Conservation (phyloP, 1,140 invertebrate species). For the Neodiprion lecontei region DNA sequence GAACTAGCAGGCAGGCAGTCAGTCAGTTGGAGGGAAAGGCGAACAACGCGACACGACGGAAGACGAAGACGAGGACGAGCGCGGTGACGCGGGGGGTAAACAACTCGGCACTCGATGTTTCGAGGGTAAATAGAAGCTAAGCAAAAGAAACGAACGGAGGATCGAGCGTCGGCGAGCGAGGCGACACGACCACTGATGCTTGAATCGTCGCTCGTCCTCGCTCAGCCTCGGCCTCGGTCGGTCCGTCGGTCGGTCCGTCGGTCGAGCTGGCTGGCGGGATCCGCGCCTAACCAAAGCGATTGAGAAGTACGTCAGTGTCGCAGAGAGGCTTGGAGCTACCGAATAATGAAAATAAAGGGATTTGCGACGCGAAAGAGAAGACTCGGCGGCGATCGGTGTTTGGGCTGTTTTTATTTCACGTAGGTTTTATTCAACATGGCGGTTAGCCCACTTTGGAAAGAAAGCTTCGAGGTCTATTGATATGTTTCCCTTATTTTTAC, state of each 20-base stretch:
- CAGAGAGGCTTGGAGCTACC: not conserved
- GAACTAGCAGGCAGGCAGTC: conserved; percentile 5
- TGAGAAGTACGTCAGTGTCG: conserved; percentile 11
- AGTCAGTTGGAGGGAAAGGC: conserved; percentile 35
- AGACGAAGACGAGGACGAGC: conserved; percentile 33
- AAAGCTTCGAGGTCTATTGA: conserved; percentile 52
- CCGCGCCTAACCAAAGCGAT: conserved; percentile 6
- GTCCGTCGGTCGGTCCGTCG: not conserved
- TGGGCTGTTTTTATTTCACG: conserved; percentile 43
- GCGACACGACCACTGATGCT: not conserved
- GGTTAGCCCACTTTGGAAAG: conserved; percentile 58
- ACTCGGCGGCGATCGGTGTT: too few species aligned
- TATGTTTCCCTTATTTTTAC: conserved; percentile 29
- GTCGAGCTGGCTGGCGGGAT: not conserved
- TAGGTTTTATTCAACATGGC: conserved; percentile 61
- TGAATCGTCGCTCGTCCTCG: not conserved
- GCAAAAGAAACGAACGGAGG: conserved; percentile 20
- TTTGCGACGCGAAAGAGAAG: not conserved
- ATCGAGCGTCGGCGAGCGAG: conserved; percentile 21
- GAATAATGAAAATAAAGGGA: conserved; percentile 3
- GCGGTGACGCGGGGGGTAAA: not conserved
- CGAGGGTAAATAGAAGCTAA: too few species aligned
- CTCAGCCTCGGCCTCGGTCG: conserved; percentile 3
- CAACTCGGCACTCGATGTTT: too few species aligned
- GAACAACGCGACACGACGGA: conserved; percentile 48